Percentiles rank a stretch among this genome's conserved stretches.
phyloP scores from a whole-genome alignment of 2,113 vertebrate genomes.

The Pedionomus torquatus region DNA sequence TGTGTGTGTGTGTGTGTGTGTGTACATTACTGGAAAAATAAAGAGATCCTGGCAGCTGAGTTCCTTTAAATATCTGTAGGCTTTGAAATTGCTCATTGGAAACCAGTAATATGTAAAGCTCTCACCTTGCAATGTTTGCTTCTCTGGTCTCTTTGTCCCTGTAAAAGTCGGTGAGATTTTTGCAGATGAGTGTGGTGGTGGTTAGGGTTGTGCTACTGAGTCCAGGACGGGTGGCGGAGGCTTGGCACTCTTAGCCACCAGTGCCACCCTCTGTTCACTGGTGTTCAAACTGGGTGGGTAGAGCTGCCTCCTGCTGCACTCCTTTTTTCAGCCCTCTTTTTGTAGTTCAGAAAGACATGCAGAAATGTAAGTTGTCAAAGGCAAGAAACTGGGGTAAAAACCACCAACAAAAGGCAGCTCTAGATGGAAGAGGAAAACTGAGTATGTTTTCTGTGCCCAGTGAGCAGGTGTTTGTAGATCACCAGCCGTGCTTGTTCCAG shows the following conservation, averaged over 20 bases:
- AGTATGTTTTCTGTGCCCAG: neutral
- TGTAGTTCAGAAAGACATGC: neutral
- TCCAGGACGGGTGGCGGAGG: neutral
- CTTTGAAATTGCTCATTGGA: neutral
- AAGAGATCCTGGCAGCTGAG: neutral
- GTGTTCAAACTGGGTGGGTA: neutral
- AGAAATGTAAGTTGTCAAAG: neutral
- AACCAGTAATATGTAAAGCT: neutral
- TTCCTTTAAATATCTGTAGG: neutral
- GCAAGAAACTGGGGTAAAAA: neutral
- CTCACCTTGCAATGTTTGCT: neutral
- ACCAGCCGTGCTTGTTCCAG: neutral
- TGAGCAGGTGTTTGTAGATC: neutral
- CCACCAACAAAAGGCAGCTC: neutral
- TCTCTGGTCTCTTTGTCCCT: neutral
- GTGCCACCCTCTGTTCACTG: neutral
- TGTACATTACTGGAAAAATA: neutral
- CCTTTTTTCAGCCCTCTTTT: neutral
- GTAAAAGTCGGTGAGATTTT: neutral
- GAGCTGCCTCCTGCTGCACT: neutral
- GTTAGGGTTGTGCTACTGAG: neutral
- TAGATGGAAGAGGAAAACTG: neutral
- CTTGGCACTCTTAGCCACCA: neutral
- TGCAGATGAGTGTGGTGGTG: neutral
- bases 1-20: rapidly evolving